phyloP scores from a whole-genome alignment of 1,140 invertebrate genomes.

The Gryllus bimaculatus region DNA sequence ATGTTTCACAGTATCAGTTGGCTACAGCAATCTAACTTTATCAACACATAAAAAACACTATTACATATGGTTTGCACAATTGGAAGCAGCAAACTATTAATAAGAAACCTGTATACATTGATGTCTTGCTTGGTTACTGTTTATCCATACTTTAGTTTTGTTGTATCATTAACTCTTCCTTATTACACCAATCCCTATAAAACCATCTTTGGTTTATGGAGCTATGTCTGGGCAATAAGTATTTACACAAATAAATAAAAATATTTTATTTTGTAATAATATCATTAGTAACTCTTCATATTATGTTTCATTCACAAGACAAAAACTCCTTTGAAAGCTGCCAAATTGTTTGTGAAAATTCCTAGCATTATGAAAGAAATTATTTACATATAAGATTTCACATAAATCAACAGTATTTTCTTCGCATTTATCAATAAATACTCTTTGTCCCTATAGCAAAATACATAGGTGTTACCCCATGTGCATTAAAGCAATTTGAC shows the following conservation, averaged over 20 bases:
- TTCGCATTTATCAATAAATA: not conserved
- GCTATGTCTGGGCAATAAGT: not conserved
- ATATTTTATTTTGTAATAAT: not conserved
- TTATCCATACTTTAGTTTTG: not conserved
- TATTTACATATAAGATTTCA: not conserved
- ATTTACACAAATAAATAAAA: conserved; percentile 6
- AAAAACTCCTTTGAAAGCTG: not conserved
- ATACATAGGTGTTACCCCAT: not conserved
- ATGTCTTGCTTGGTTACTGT: not conserved
- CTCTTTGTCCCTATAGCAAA: not conserved
- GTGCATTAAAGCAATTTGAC: not conserved
- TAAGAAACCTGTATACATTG: not conserved
- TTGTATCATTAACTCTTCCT: conserved; percentile 5
- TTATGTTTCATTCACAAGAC: not conserved
- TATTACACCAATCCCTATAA: conserved; percentile 5
- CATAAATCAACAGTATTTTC: not conserved
- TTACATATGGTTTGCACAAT: too few species aligned
- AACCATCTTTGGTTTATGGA: conserved; percentile 1
- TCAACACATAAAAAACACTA: too few species aligned
- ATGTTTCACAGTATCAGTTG: too few species aligned
- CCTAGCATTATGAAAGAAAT: not conserved
- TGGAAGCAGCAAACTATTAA: too few species aligned
- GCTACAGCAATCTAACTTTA: too few species aligned
- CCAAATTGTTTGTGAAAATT: not conserved
- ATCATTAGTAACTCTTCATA: conserved; percentile 1